Base-by-base conservation (phyloP, 2,113 vertebrate genomes). In the Apodemus speciosus region DNA sequence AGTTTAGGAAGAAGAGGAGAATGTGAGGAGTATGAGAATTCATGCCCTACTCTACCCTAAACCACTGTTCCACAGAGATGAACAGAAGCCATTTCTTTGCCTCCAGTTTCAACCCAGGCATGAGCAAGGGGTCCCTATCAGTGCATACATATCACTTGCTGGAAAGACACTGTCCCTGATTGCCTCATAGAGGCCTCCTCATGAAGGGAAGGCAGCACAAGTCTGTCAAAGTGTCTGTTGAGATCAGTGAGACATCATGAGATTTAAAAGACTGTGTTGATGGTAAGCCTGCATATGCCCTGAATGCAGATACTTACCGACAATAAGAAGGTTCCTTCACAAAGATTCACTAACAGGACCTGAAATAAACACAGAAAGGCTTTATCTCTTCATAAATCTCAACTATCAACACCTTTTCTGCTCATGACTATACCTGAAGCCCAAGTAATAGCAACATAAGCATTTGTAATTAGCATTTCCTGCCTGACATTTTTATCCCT, bases 311-410 rank as follows among this genome's bases (percentile, higher is more conserved):
- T 1, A 98, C 99, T 98, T 98, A 99, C 99, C 49, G 92, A 96
- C 93, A 66, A 97, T 88, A 99, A 95, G 96, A 99, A 99, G 38
- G 98, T 98, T 83, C 98, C 97, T 96, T 98, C 91, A 4, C 98
- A 99, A 69, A 99, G 97, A 96, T 99, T 98, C 46, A 99, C 99
- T 76, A 99, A 93, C 92, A 99, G 98, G 95, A 99, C 97, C 99
- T 99, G 38, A 90, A 81, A 96, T 4, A 85, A 96, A 96, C 40
- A 73, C 3, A 66, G n/a, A 92, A 89, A 3, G 25, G 13, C 40
- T 95, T 90, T 40, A 53, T 86, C 80, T 46, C 64, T 75, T 80
- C 83, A 88, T 3, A 91, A n/a, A 75, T 18, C 30, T 53, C 32
- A n/a, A 27, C 49, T 56, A 25, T 8, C 79, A 11, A 30, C 10